Conservation (phyloP, 2,888 invertebrate species). For the Zaprionus bogoriensis region DNA sequence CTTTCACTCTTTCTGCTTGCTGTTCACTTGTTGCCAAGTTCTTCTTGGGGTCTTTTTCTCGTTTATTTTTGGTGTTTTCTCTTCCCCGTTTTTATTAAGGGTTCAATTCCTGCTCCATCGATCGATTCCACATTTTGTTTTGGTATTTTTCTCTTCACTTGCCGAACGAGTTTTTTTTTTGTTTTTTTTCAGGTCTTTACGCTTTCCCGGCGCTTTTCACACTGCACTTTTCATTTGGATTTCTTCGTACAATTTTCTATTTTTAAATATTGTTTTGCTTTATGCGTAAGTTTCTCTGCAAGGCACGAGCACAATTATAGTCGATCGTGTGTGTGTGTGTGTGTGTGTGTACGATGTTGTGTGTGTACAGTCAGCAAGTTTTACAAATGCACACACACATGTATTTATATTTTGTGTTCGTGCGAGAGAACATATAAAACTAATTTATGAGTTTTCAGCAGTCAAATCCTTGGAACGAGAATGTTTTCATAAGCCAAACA, state of each 20-base stretch:
- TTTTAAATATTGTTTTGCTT: slow-evolving; percentile 71
- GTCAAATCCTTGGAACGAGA: slow-evolving; percentile 12
- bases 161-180: slow-evolving; percentile 25
- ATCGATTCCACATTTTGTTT: slow-evolving; percentile 65
- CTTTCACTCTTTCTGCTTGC: neutral
- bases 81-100: slow-evolving; percentile 52
- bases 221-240: slow-evolving; percentile 70
- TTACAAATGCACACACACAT: slow-evolving; percentile 36
- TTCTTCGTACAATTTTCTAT: slow-evolving; percentile 59
- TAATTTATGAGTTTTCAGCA: slow-evolving; percentile 77
- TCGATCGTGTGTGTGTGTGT: neutral
- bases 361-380: slow-evolving; percentile 60
- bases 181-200: too few species aligned
- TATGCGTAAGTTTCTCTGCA: slow-evolving; percentile 65
- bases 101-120: slow-evolving; percentile 59
- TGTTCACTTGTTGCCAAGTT: slow-evolving; percentile 66
- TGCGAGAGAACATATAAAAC: slow-evolving; percentile 51
- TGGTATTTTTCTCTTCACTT: slow-evolving; percentile 26
- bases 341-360: neutral
- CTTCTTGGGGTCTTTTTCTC: slow-evolving; percentile 44
- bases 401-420: slow-evolving; percentile 30
- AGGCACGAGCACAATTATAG: slow-evolving; percentile 2
- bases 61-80: slow-evolving; percentile 12
- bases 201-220: slow-evolving; percentile 34
- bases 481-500: slow-evolving; percentile 35